A percentile compares a stretch with the other conserved stretches of the same genome.
phyloP scores from a whole-genome alignment of 2,797 vertebrate genomes.

The Hippocampus kuda region DNA sequence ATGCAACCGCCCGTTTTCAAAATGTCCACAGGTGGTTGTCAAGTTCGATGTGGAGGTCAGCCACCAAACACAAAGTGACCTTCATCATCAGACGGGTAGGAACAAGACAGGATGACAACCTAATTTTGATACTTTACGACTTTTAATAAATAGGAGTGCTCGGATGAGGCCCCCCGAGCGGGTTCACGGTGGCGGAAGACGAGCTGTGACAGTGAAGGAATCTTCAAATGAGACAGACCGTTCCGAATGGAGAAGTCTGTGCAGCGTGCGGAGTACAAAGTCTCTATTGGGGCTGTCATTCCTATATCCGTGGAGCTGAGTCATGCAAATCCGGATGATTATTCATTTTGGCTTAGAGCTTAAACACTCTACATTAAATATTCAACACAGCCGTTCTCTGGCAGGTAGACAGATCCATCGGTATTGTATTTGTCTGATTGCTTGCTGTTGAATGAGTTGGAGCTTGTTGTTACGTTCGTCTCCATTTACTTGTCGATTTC shows the following conservation, averaged over 20 bases:
- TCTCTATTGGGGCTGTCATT: conserved; percentile 22
- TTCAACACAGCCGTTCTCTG: conserved; percentile 11
- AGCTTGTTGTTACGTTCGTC: neutral
- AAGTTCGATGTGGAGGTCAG: conserved; percentile 29
- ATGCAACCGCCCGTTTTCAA: neutral
- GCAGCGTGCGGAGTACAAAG: neutral
- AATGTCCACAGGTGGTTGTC: neutral
- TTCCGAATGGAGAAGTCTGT: neutral
- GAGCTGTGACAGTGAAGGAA: conserved; percentile 15
- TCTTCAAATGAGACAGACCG: conserved; percentile 10
- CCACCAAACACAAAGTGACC: conserved; percentile 51
- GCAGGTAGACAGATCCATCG: neutral
- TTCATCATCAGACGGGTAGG: conserved; percentile 35
- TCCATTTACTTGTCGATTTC: neutral
- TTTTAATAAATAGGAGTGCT: conserved; percentile 43
- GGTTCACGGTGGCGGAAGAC: conserved; percentile 17
- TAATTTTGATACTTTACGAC: conserved; percentile 34
- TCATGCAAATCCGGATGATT: conserved; percentile 40
- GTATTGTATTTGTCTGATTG: neutral
- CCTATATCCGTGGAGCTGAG: conserved; percentile 32
- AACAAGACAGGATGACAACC: conserved; percentile 16
- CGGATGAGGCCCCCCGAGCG: conserved; percentile 2
- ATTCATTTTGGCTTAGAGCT: conserved; percentile 31
- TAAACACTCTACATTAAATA: conserved; percentile 14
- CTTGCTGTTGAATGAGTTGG: neutral